phyloP scores from a whole-genome alignment of 2,888 invertebrate species.

The Anoncus sp. region DNA sequence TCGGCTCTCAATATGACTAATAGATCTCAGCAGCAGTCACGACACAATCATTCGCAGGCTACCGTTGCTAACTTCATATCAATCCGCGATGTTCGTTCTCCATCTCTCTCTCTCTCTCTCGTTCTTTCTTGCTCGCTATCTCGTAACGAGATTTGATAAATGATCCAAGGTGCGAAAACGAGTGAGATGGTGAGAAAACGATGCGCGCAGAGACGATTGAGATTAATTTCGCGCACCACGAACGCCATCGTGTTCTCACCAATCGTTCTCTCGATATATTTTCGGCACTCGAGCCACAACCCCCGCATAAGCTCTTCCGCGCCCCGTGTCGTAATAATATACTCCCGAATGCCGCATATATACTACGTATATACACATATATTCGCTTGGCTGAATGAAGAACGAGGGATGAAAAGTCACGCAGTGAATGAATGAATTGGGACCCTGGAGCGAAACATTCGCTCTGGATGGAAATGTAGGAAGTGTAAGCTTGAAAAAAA shows the following conservation, averaged over 20 bases:
- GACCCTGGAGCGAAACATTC: slow-evolving; percentile 20
- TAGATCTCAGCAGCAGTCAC: slow-evolving; percentile 77
- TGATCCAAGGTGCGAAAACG: slow-evolving; percentile 73
- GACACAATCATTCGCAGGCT: slow-evolving; percentile 79
- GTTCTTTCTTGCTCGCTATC: slow-evolving; percentile 51
- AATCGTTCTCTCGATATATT: slow-evolving; percentile 59
- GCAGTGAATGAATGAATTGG: slow-evolving; percentile 54
- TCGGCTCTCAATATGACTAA: slow-evolving; percentile 73
- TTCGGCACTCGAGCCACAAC: slow-evolving; percentile 25
- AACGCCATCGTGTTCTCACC: slow-evolving; percentile 55
- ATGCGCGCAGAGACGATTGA: slow-evolving; percentile 73
- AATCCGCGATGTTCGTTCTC: slow-evolving; percentile 70
- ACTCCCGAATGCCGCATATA: slow-evolving; percentile 17
- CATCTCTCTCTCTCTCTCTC: slow-evolving; percentile 34
- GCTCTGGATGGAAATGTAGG: background rate
- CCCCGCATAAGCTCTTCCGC: background rate
- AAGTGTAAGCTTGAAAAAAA: slow-evolving; percentile 15
- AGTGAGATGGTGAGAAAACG: slow-evolving; percentile 40
- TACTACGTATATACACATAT: background rate
- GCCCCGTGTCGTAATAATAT: slow-evolving; percentile 29
- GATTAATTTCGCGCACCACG: slow-evolving; percentile 78
- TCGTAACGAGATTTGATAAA: slow-evolving; percentile 81
- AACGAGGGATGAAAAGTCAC: slow-evolving; percentile 58
- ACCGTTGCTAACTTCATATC: slow-evolving; percentile 80
- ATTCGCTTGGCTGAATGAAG: background rate